Base-by-base conservation (phyloP, 2,113 vertebrate genomes). In the Murina feae region DNA sequence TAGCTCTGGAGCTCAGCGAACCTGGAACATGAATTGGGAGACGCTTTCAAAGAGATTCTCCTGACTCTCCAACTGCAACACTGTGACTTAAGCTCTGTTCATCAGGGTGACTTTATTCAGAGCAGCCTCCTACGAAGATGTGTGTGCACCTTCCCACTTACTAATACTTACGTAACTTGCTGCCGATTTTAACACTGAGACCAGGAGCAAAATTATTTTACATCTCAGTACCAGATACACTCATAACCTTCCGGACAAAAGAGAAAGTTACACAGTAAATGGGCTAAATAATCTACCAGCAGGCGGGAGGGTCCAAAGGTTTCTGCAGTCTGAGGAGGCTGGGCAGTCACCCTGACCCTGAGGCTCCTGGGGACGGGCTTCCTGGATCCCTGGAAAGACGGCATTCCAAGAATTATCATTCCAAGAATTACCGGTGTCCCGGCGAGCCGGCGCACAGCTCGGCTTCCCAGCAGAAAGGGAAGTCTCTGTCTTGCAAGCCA, bases 1-100 rank as follows among this genome's bases (percentile, higher is more conserved):
- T 98, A 99, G 0, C 97, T 98, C 89, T 99, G 99, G 86, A 99
- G 98, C 87, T 99, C 99, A 85, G 99, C 99, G 98, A 99, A 99
- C 99, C 99, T 99, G 91, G 37, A 97, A 98, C 69, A 86, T 60
- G 58, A 96, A 96, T 69, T 85, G 76, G 65, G 82, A 96, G 28
- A 84, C 2, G 2, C 32, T 96, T 96, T 96, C 63, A 86, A 95
- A 95, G 84, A 65, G 97, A 93, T 78, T 75, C 35, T 69, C 89
- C 39, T 30, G 16, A 87, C 93, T 21, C 2, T 84, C 51, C 13
- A 32, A 16, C 21, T 51, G 2, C 8, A 89, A 89, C 28, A 51
- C 0, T 20, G 1, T 66, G 89, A 79, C 23, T 78, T 37, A 53
- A 51, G 35, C 86, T 71, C 55, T 83, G 23, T 71, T 91, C 21